These are phyloP conservation scores for Poeciliopsis occidentalis DNA, from an alignment of 2,113 vertebrate genomes.

Conservation along the genomic window DNA sequence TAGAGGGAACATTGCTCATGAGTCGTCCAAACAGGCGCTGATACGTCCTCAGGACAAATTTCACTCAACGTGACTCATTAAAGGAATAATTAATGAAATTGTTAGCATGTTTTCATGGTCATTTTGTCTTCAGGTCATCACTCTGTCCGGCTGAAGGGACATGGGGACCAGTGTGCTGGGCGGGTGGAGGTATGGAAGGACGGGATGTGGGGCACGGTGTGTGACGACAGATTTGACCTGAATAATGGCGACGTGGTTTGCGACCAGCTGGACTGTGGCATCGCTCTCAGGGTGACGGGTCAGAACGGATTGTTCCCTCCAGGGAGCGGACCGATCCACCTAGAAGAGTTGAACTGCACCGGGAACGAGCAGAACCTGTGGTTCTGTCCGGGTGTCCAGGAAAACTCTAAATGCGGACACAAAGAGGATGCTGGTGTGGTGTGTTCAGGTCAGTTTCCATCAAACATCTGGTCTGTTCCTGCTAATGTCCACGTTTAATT, in stretches of 20 bases:
- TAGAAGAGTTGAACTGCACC: conserved; percentile 77
- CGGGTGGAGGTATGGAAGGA: conserved; percentile 72
- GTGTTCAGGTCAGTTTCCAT: conserved; percentile 74
- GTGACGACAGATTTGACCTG: conserved; percentile 77
- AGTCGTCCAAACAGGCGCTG: too few relatives aligned
- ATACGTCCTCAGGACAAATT: too few relatives aligned
- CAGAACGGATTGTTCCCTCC: conserved; percentile 59
- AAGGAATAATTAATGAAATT: too few relatives aligned
- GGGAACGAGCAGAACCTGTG: conserved; percentile 74
- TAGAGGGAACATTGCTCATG: too few relatives aligned
- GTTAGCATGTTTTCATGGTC: too few relatives aligned
- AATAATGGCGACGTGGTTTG: conserved; percentile 62
- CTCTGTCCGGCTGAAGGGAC: too few relatives aligned
- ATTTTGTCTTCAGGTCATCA: too few relatives aligned
- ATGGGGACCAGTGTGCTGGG: too few relatives aligned
- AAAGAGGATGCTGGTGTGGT: conserved; percentile 79
- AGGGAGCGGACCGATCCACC: conserved; percentile 65
- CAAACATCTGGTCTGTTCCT: not conserved
- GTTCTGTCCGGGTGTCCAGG: conserved; percentile 50
- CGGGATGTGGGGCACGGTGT: conserved; percentile 73
- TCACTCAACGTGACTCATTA: too few relatives aligned
- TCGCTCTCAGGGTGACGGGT: conserved; percentile 63
- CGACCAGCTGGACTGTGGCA: conserved; percentile 76
- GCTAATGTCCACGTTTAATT: too few relatives aligned
- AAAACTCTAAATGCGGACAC: conserved; percentile 73